Evolutionary conservation across 2,113 vertebrate genomes (phyloP).

Genomic region (Salvelinus fontinalis): DNA sequence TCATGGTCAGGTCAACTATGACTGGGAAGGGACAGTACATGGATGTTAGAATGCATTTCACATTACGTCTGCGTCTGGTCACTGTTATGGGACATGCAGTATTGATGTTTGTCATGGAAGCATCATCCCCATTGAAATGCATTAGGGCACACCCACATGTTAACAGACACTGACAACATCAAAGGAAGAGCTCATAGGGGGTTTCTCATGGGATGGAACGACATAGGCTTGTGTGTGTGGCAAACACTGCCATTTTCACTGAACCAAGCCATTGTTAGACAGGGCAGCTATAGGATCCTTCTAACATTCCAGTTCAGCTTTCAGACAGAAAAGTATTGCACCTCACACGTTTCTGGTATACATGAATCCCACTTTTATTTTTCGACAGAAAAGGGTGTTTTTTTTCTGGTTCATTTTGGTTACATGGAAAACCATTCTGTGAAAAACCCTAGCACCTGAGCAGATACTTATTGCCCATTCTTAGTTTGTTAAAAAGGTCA

Average conservation of each 20-base stretch:
- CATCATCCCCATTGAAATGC: conserved; percentile 55
- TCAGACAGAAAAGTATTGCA: conserved; percentile 66
- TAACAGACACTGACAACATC: conserved; percentile 34
- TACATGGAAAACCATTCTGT: conserved; percentile 71
- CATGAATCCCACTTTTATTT: conserved; percentile 76
- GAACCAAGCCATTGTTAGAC: conserved; percentile 52
- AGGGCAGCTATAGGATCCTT: conserved; percentile 6
- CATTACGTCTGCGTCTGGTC: conserved; percentile 21
- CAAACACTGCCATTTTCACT: conserved; percentile 52
- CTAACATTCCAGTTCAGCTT: conserved; percentile 37
- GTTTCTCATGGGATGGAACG: conserved; percentile 11
- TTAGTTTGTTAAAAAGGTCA: conserved; percentile 67
- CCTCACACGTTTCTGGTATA: conserved; percentile 68
- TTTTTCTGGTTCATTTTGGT: conserved; percentile 62
- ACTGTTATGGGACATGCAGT: conserved; percentile 28
- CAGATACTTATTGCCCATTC: conserved; percentile 67
- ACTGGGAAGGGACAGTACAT: background rate
- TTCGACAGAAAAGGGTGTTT: conserved; percentile 64
- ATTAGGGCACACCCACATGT: conserved; percentile 48
- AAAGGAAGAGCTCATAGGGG: conserved; percentile 52
- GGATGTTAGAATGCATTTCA: conserved; percentile 22
- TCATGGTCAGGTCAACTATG: background rate
- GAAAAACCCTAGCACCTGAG: conserved; percentile 80
- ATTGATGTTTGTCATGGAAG: conserved; percentile 42
- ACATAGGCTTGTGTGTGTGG: conserved; percentile 54